Conservation (phyloP, 2,797 vertebrate genomes). For the Siniperca obscura region DNA sequence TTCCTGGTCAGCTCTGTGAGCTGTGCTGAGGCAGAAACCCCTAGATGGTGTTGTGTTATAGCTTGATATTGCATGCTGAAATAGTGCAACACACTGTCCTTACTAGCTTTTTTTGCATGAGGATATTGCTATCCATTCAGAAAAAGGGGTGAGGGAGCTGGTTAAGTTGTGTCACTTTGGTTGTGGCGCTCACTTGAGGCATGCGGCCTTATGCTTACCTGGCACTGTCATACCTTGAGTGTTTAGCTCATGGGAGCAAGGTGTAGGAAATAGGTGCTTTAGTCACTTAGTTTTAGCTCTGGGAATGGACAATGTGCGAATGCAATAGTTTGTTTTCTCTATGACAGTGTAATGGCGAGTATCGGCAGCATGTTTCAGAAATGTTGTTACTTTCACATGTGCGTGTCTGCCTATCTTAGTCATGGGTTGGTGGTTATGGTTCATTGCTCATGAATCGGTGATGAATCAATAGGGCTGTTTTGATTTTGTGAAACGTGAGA, state of each 20-base stretch:
- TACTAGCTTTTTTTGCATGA: slow-evolving; percentile 87
- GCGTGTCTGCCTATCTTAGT: slow-evolving; percentile 77
- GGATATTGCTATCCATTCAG: slow-evolving; percentile 78
- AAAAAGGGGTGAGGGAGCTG: slow-evolving; percentile 60
- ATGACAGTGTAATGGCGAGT: slow-evolving; percentile 64
- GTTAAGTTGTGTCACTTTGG: slow-evolving; percentile 50
- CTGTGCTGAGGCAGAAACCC: slow-evolving; percentile 70
- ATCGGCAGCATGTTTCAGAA: slow-evolving; percentile 74
- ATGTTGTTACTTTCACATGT: slow-evolving; percentile 64
- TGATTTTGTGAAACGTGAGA: slow-evolving; percentile 74
- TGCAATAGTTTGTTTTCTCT: slow-evolving; percentile 43
- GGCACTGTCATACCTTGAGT: slow-evolving; percentile 60
- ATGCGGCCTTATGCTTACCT: slow-evolving; percentile 66
- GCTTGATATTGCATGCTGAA: slow-evolving; percentile 89
- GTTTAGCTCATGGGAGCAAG: slow-evolving; percentile 22
- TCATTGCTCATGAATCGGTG: slow-evolving; percentile 59
- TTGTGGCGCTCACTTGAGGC: slow-evolving; percentile 57
- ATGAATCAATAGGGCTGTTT: slow-evolving; percentile 77
- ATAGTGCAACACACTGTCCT: slow-evolving; percentile 84
- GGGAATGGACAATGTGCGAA: slow-evolving; percentile 32
- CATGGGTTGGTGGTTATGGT: slow-evolving; percentile 69
- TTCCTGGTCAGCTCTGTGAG: slow-evolving; percentile 77
- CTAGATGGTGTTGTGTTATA: slow-evolving; percentile 85
- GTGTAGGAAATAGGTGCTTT: slow-evolving; percentile 33
- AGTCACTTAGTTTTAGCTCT: slow-evolving; percentile 40